Evolutionary conservation across 2,797 vertebrate genomes (phyloP).

Genomic region (Pagetopsis macropterus): DNA sequence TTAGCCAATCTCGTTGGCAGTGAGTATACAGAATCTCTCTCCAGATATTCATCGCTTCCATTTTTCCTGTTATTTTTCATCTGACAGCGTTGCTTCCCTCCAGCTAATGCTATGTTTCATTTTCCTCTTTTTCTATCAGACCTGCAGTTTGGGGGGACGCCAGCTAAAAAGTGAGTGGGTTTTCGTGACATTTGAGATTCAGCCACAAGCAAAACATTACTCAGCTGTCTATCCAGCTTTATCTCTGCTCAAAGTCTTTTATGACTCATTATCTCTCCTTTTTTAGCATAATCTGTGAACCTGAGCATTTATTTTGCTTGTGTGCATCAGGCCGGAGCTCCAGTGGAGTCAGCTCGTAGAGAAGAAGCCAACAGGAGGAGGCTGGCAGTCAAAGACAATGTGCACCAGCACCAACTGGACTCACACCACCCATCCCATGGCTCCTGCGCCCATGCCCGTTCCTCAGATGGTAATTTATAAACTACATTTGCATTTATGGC

Average conservation of each 20-base stretch:
- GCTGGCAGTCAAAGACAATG: conserved; percentile 87
- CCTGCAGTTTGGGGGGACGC: conserved; percentile 90
- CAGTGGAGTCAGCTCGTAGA: conserved; percentile 87
- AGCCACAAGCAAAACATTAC: conserved; percentile 20
- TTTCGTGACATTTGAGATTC: conserved; percentile 17
- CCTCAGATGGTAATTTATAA: conserved; percentile 85
- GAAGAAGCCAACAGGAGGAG: conserved; percentile 84
- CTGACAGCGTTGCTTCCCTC: background rate
- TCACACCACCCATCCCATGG: conserved; percentile 82
- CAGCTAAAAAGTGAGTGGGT: conserved; percentile 89
- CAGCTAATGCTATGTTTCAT: conserved; percentile 28
- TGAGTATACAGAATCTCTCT: conserved; percentile 74
- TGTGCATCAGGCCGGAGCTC: conserved; percentile 84
- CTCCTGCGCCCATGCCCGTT: conserved; percentile 75
- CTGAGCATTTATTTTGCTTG: conserved; percentile 20
- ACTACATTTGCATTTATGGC: background rate
- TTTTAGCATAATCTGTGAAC: background rate
- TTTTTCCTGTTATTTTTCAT: background rate
- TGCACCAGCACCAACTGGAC: conserved; percentile 85
- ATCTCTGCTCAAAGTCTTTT: conserved; percentile 6
- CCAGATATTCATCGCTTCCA: background rate
- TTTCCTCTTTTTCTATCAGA: conserved; percentile 75
- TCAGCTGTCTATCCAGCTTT: conserved; percentile 22
- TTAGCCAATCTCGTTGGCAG: conserved; percentile 91
- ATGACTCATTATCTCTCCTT: conserved; percentile 13